Evolutionary conservation across 2,888 invertebrate species (phyloP).

Genomic region (Cancer borealis): DNA sequence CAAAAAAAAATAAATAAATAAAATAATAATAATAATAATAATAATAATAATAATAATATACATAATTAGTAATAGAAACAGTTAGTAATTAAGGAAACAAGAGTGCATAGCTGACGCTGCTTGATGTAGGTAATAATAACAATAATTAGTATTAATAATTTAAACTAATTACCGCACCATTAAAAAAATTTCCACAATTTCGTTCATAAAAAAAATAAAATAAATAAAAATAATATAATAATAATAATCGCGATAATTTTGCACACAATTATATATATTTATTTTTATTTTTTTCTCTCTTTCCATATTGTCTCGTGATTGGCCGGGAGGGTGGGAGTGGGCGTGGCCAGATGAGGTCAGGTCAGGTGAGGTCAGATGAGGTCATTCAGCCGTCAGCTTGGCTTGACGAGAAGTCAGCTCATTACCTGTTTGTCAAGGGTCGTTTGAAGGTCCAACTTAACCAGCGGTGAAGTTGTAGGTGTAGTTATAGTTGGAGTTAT

Average conservation of each 20-base stretch:
- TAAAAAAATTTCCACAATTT: too few species aligned
- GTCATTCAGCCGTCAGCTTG: conserved; percentile 59
- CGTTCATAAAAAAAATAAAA: too few species aligned
- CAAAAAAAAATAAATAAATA: too few species aligned
- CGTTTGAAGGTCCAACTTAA: conserved; percentile 88
- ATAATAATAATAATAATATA: background rate
- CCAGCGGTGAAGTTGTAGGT: conserved; percentile 78
- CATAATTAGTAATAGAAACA: background rate
- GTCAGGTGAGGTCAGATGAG: background rate
- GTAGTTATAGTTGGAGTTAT: conserved; percentile 48
- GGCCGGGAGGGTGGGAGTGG: background rate
- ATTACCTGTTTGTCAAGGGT: conserved; percentile 92
- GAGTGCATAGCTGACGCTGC: background rate
- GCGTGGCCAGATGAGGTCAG: background rate
- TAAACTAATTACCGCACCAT: too few species aligned
- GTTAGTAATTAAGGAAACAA: background rate
- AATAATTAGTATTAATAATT: background rate
- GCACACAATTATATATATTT: background rate
- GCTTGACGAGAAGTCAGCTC: background rate
- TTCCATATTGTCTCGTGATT: background rate
- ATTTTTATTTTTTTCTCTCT: background rate
- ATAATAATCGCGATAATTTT: too few species aligned
- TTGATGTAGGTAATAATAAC: background rate
- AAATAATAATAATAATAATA: background rate
- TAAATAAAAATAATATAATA: too few species aligned